Evolutionary conservation across 2,888 invertebrate genomes (phyloP).

Genomic region (Nomada fabriciana): DNA sequence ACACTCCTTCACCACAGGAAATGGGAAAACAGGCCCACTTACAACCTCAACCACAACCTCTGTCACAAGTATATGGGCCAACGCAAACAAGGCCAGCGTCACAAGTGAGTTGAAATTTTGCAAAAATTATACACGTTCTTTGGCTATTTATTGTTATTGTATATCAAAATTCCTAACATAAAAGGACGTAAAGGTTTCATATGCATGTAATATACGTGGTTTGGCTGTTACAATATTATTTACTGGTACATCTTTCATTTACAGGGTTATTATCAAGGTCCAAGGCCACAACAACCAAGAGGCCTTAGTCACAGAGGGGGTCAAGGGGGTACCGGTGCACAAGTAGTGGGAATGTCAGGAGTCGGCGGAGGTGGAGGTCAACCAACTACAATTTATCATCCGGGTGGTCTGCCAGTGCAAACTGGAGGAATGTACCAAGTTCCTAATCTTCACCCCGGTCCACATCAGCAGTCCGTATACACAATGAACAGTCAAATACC

Average conservation of each 20-base stretch:
- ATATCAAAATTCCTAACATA: no score
- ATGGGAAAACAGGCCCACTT: conserved; percentile 82
- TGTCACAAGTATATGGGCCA: conserved; percentile 77
- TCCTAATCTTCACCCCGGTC: conserved; percentile 74
- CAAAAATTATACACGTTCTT: not conserved
- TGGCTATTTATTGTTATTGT: not conserved
- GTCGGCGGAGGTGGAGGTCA: conserved; percentile 78
- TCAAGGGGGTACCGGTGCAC: conserved; percentile 77
- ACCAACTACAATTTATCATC: conserved; percentile 77
- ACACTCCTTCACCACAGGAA: conserved; percentile 79
- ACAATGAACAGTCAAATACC: conserved; percentile 76
- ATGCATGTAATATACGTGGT: no score
- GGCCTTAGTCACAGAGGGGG: conserved; percentile 78
- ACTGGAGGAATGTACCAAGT: conserved; percentile 78
- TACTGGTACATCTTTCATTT: conserved; percentile 22
- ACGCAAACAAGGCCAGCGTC: conserved; percentile 75
- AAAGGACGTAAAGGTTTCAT: no score
- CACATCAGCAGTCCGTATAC: conserved; percentile 77
- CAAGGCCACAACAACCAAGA: conserved; percentile 79
- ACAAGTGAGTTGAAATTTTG: conserved; percentile 70
- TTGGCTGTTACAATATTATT: not conserved
- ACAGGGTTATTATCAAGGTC: conserved; percentile 75
- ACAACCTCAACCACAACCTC: conserved; percentile 75
- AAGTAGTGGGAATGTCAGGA: conserved; percentile 78
- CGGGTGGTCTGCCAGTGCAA: conserved; percentile 72